Percentiles rank a stretch among this genome's conserved stretches.
phyloP scores from a whole-genome alignment of 2,888 invertebrate species.

The Ommatoiulus sabulosus region DNA sequence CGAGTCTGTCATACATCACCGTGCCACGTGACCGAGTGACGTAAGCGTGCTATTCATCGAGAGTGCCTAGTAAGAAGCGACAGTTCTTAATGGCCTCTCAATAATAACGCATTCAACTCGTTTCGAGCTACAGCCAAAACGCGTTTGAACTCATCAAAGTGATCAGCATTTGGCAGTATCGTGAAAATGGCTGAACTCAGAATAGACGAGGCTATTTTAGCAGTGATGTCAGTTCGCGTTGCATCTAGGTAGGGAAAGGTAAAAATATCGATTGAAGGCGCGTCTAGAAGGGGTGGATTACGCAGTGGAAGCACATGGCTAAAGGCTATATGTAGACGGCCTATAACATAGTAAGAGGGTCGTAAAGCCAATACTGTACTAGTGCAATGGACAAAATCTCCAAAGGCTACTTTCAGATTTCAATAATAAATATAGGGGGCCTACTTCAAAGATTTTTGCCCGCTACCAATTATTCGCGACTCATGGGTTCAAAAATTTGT shows the following conservation, averaged over 20 bases:
- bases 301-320: not conserved
- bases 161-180: slow-evolving; percentile 1
- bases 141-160: slow-evolving; percentile 19
- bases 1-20: not conserved
- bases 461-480: too few species aligned
- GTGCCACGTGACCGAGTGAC: not conserved
- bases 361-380: not conserved
- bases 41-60: not conserved
- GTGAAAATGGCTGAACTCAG: not conserved
- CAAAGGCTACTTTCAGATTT: too few species aligned
- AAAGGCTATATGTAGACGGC: not conserved
- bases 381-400: not conserved
- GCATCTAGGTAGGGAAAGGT: not conserved
- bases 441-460: too few species aligned
- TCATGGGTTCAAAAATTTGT: too few species aligned
- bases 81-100: not conserved
- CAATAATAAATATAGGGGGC: too few species aligned
- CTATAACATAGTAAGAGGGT: not conserved
- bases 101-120: not conserved
- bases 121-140: not conserved
- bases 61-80: not conserved
- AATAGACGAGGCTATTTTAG: slow-evolving; percentile 3
- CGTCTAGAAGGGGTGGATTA: not conserved
- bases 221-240: not conserved
- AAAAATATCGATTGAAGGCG: not conserved